Base-by-base conservation (phyloP, 2,113 vertebrate genomes). In the Phylloscopus whistleri region DNA sequence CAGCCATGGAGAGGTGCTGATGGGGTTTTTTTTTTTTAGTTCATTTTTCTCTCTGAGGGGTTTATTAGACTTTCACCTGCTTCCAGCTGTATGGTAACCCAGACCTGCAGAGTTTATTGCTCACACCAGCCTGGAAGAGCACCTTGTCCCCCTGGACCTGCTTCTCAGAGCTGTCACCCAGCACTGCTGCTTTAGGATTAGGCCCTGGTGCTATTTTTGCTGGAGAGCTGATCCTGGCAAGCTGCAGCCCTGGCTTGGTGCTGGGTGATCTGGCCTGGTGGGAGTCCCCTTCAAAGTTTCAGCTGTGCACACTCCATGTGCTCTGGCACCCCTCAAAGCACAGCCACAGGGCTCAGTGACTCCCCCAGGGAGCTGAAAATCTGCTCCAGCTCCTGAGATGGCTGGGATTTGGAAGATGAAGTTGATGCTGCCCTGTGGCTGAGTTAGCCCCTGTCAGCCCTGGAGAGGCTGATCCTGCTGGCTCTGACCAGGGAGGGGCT, bases 121-220 rank as follows among this genome's bases (percentile, higher is more conserved):
- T 87, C 41, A 13, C 27, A 31, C 11, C 51, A 10, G 5, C 69
- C 77, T 35, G 35, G 64, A 53, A 83, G 27, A 35, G 13, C 26
- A 12, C 16, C 39, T 67, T 37, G 16, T 72, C 7, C 58, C 46
- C 11, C 46, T 43, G 31, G 1, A 0, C 3, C 10, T 0, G 0
- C 16, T 6, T 63, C 55, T 49, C 28, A n/a, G 49, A 28, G 46
- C 33, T 72, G 26, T 12, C 58, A 58, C 21, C 20, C 56, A 53
- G 41, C 37, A 6, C 24, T 43, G 52, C 51, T 76, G 67, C 28
- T 76, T 31, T 30, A 37, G 78, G 43, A 20, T 49, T 27, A 66
- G 35, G 19, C 16, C 14, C 21, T 51, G 66, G 20, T 17, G 5
- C 17, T 82, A 0, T 31, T 84, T 89, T 66, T 87, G n/a, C 55